Percentiles rank a stretch among this genome's conserved stretches.
phyloP scores from a whole-genome alignment of 2,888 invertebrate species.

The Bibio marci region DNA sequence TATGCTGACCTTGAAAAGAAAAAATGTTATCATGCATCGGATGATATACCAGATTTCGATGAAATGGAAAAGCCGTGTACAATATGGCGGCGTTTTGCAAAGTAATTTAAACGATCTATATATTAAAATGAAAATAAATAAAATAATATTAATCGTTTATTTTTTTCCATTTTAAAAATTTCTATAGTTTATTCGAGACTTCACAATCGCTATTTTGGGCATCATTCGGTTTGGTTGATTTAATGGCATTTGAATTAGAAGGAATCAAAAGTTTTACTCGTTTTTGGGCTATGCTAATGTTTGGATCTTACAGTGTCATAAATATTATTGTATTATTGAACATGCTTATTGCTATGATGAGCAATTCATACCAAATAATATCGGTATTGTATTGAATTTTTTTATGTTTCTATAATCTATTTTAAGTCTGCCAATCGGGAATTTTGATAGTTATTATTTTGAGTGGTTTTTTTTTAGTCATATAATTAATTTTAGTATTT shows the following conservation, averaged over 20 bases:
- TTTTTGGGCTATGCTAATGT: constrained; percentile 94
- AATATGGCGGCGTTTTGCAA: constrained; percentile 78
- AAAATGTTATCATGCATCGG: constrained; percentile 63
- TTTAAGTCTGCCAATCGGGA: too few species aligned
- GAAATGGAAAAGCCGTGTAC: constrained; percentile 66
- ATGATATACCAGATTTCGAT: constrained; percentile 66
- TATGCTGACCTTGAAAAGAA: constrained; percentile 77
- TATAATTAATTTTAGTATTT: too few species aligned
- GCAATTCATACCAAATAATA: constrained; percentile 94
- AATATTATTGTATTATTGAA: constrained; percentile 93
- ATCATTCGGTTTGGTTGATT: constrained; percentile 87
- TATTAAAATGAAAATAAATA: background rate
- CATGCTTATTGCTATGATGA: constrained; percentile 99
- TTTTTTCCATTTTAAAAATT: constrained; percentile 6
- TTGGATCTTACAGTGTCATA: constrained; percentile 93
- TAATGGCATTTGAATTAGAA: constrained; percentile 83
- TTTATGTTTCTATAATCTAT: background rate
- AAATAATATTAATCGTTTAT: background rate
- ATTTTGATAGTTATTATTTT: too few species aligned
- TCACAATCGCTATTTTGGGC: constrained; percentile 98
- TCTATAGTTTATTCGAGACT: constrained; percentile 81
- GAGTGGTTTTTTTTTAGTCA: too few species aligned
- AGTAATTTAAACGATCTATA: constrained; percentile 40
- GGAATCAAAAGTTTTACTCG: constrained; percentile 92
- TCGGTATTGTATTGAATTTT: constrained; percentile 34